Conservation (phyloP, 2,888 invertebrate genomes). For the Drosophila recens region DNA sequence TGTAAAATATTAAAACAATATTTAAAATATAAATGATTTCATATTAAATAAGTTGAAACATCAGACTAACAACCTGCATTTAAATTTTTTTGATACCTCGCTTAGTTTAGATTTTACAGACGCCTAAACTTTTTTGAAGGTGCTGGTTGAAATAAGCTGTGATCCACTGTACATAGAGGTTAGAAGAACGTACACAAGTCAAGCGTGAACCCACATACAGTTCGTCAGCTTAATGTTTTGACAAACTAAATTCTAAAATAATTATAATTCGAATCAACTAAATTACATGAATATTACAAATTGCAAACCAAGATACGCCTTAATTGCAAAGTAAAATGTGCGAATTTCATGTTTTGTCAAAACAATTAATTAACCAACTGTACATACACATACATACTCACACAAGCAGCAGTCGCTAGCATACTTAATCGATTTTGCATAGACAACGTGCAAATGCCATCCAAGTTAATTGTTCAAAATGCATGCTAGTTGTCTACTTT, state of each 20-base stretch:
- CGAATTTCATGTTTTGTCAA: not conserved
- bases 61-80: no score
- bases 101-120: no score
- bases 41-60: no score
- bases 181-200: conserved; percentile 37
- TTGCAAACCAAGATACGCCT: not conserved
- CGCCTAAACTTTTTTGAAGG: no score
- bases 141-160: no score
- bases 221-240: not conserved
- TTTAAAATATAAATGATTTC: no score
- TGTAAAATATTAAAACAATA: no score
- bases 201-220: conserved; percentile 10
- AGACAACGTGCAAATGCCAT: not conserved
- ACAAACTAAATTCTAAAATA: no score
- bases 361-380: not conserved
- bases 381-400: not conserved
- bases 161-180: conserved; percentile 45
- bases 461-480: not conserved
- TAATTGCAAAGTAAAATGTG: not conserved
- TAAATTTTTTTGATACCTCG: no score
- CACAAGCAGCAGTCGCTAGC: not conserved
- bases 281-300: not conserved
- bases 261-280: not conserved
- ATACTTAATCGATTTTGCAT: conserved; percentile 11
- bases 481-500: not conserved